Base-by-base conservation (phyloP, 2,113 vertebrate species). In the Corythaeola cristata region DNA sequence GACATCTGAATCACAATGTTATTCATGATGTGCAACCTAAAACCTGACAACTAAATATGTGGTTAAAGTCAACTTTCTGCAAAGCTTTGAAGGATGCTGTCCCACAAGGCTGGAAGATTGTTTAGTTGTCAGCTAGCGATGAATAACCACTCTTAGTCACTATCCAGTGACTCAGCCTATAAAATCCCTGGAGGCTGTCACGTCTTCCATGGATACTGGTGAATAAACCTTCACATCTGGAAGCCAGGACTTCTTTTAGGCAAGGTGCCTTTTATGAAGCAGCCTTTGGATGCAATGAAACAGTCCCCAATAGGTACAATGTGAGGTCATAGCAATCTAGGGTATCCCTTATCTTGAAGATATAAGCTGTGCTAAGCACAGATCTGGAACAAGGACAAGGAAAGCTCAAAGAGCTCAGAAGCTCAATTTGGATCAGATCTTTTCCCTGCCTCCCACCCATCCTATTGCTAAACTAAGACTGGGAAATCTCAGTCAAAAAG, bases 71-170 rank as follows among this genome's bases (percentile, higher is more conserved):
- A 91, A 66, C 83, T 71, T 95, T 84, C 59, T 94, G 41, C 59
- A 72, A 73, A 67, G 5, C 84, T 90, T 78, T 95, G 72, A 93
- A 85, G 89, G 89, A 73, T 77, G 39, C 53, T 94, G 87, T 85
- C 45, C 89, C 55, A 79, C 58, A 93, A 85, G 67, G 28, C 39
- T 94, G 35, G 44, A 84, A 85, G 84, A 89, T 17, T 49, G 80
- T 91, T 96, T 92, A 80, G 83, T 79, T 89, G 86, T 92, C 87
- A 91, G 75, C 80, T 87, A 91, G 62, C 0, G 2, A 73, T 92
- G 95, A 97, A 95, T 86, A 85, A 91, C 49, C 33, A n/a, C 26
- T 68, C 90, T 92, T 94, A 95, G 89, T 96, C 95, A 94, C 74
- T 73, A 71, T 78, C 22, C 52, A 76, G 1, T 96, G 95, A 97